These are phyloP conservation scores for Lerista edwardsae DNA, from an alignment of 2,797 vertebrate species.

Conservation along the genomic window DNA sequence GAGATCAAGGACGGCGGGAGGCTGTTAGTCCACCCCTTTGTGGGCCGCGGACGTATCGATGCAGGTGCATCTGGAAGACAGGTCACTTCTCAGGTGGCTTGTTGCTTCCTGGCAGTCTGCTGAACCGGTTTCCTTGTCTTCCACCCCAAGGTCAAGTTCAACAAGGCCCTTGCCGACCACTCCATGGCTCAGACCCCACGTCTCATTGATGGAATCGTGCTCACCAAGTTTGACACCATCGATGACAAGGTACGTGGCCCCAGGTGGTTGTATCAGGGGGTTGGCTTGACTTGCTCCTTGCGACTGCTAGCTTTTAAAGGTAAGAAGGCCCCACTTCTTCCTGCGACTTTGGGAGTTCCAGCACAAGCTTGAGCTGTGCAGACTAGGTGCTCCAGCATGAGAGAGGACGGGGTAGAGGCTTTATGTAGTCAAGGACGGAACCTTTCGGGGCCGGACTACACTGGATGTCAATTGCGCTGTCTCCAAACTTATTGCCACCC, in stretches of 20 bases:
- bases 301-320: not conserved
- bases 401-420: not conserved
- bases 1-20: not conserved
- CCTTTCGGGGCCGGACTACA: too few relatives aligned
- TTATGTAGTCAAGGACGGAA: not conserved
- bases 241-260: conserved; percentile 89
- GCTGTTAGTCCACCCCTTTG: not conserved
- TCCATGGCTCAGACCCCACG: conserved; percentile 94
- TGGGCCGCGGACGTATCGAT: not conserved
- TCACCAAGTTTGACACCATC: conserved; percentile 98
- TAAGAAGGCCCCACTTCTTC: not conserved
- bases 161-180: conserved; percentile 96
- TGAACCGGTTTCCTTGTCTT: rapidly evolving
- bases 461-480: too few relatives aligned
- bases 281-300: too few relatives aligned
- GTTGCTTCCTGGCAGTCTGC: rapidly evolving
- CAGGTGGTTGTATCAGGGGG: rapidly evolving
- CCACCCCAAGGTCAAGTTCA: conserved; percentile 91
- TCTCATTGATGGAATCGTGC: conserved; percentile 97
- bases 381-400: not conserved
- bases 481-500: too few relatives aligned
- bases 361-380: not conserved
- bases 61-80: not conserved
- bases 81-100: not conserved
- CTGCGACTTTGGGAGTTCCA: not conserved